Conservation (phyloP, 2,797 vertebrate genomes). For the Lycodopsis pacificus region DNA sequence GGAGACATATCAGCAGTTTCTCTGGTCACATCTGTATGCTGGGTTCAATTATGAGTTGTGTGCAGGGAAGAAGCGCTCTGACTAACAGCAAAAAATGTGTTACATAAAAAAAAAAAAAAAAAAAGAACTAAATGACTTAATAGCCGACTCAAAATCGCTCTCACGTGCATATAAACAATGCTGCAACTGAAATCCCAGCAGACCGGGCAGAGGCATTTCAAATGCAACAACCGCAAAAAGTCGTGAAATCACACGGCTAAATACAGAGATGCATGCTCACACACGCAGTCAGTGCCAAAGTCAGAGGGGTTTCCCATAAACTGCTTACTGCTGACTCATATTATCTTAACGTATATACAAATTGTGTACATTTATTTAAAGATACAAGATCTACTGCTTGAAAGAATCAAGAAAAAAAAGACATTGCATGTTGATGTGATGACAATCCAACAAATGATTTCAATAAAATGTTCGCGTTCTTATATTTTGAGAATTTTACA, state of each 20-base stretch:
- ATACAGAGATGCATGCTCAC: background rate
- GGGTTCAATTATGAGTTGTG: background rate
- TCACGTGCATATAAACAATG: conserved; percentile 8
- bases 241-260: conserved; percentile 22
- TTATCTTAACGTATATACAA: background rate
- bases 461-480: background rate
- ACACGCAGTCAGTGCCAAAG: background rate
- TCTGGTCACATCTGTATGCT: background rate
- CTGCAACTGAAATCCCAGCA: background rate
- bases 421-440: background rate
- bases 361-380: background rate
- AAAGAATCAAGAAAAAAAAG: background rate
- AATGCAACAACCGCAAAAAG: conserved; percentile 13
- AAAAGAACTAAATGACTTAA: background rate
- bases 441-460: background rate
- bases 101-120: background rate
- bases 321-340: conserved; percentile 44
- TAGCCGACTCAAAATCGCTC: background rate
- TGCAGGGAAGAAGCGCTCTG: background rate
- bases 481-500: background rate
- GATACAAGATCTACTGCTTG: background rate
- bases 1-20: background rate
- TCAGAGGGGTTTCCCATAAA: conserved; percentile 46
- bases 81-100: background rate
- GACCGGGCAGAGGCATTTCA: background rate